These are phyloP conservation scores for Cybosia mesomella DNA, from an alignment of 2,888 invertebrate genomes.

Conservation along the genomic window DNA sequence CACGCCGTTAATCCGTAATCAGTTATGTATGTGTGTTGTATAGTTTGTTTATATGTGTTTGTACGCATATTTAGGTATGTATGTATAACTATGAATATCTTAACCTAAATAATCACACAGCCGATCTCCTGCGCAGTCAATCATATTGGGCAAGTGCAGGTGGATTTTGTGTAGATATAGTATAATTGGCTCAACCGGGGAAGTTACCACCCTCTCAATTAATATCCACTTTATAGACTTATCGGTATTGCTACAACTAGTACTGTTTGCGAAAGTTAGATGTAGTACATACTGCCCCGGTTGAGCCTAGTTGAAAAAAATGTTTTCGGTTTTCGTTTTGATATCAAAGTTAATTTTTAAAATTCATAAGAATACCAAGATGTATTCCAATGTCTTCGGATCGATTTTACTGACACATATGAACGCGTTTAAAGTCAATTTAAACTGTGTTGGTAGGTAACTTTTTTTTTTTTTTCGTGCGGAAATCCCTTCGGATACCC, in stretches of 20 bases:
- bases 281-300: not conserved
- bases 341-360: too few relatives aligned
- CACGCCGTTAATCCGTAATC: not conserved
- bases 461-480: too few relatives aligned
- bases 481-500: too few relatives aligned
- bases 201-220: not conserved
- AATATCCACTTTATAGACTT: not conserved
- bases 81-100: conserved; percentile 47
- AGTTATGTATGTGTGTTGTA: not conserved
- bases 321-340: too few relatives aligned
- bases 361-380: too few relatives aligned
- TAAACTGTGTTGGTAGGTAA: too few relatives aligned
- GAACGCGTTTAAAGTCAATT: too few relatives aligned
- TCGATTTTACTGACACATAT: too few relatives aligned
- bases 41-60: not conserved
- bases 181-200: not conserved
- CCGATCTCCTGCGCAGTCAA: conserved; percentile 62
- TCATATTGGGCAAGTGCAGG: conserved; percentile 29
- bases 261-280: not conserved
- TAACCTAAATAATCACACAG: conserved; percentile 63
- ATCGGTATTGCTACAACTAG: not conserved
- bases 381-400: too few relatives aligned
- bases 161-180: not conserved
- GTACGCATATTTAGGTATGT: conserved; percentile 11
- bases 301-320: too few relatives aligned